Evolutionary conservation across 2,888 invertebrate genomes (phyloP), one percentile per base, ranked within the genome.

Genomic region (Zaprionus bogoriensis): DNA sequence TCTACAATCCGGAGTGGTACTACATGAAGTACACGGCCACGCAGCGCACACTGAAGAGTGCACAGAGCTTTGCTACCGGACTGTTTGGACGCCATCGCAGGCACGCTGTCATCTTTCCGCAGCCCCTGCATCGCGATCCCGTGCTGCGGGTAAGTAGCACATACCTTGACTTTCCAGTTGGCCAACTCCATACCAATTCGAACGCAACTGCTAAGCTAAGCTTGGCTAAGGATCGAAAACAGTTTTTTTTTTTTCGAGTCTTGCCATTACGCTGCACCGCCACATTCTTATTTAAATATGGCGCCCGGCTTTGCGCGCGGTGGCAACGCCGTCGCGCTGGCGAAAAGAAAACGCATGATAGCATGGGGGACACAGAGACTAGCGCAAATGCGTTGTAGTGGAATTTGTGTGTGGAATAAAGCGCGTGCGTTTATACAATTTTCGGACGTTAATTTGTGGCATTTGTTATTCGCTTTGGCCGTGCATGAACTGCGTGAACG

Each of bases 11-110:
- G 0, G 27, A 78, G 39, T 76, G 78, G 61, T 88, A 84, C 67
- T 92, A 96, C 94, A 95, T 97, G 85, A 94, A 94, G 79, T 95
- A 93, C 74, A 97, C 97, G 14, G 93, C 94, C 1, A 95, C 95
- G 1, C 94, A 96, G 87, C 92, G 97, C 73, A 93, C 96, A 0
- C 92, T 93, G 53, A 93, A 93, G 79, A 97, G 97, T 90, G 96
- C 96, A 0, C 92, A 92, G 77, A 92, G 93, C 88, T 97, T 96
- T 91, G 93, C 94, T 0, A 92, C 93, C 48, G 96, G 96, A 0
- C 90, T 97, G 39, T 96, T 97, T 91, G 95, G 95, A 10, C 92
- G 93, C 66, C 91, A 93, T 76, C 92, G 92, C 19, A 92, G 93
- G 17, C 91, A 92, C 48, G 90, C 93, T 69, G 93, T 96, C 9